These are phyloP conservation scores for Loriculus beryllinus DNA, from an alignment of 2,797 vertebrate genomes.

Conservation along the genomic window DNA sequence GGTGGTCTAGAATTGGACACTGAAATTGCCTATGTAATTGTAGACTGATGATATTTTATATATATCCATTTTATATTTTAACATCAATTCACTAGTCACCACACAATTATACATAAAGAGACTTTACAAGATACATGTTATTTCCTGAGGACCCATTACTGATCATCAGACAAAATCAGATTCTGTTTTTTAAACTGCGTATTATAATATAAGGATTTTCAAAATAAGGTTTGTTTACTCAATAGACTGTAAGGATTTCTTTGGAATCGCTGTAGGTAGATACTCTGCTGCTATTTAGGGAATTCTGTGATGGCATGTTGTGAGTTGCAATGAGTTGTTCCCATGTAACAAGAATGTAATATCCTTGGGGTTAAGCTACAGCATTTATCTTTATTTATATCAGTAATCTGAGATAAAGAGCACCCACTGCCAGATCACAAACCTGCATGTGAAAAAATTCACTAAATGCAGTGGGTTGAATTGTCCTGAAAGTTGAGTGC, in stretches of 20 bases:
- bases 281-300: neutral
- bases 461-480: neutral
- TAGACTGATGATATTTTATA: neutral
- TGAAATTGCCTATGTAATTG: neutral
- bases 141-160: slow-evolving; percentile 24
- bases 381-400: neutral
- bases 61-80: slow-evolving; percentile 14
- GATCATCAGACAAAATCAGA: neutral
- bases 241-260: neutral
- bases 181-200: neutral
- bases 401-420: neutral
- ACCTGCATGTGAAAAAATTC: neutral
- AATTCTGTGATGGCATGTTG: neutral
- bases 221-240: neutral
- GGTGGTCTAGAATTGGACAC: neutral
- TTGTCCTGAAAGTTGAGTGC: neutral
- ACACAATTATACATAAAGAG: slow-evolving; percentile 11
- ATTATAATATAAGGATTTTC: neutral
- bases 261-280: neutral
- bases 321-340: neutral
- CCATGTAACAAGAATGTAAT: neutral
- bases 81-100: neutral
- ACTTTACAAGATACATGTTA: neutral
- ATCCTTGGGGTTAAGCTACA: neutral
- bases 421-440: neutral